phyloP scores from a whole-genome alignment of 2,113 vertebrate genomes.

The Sapajus apella region DNA sequence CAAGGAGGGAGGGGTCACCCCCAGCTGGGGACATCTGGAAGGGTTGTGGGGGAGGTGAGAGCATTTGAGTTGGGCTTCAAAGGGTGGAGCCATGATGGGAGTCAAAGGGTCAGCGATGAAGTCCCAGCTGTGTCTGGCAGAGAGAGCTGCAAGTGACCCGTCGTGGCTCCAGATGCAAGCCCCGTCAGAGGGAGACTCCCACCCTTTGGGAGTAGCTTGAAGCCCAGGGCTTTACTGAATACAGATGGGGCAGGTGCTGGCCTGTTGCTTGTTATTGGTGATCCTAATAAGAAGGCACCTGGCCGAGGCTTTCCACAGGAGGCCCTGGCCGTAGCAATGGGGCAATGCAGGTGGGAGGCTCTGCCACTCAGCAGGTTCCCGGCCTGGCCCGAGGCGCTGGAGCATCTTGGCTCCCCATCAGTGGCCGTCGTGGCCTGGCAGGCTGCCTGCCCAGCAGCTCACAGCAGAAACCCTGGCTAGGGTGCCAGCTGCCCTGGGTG shows the following conservation, averaged over 20 bases:
- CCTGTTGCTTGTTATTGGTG: fast-evolving
- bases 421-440: conserved; percentile 42
- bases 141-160: fast-evolving
- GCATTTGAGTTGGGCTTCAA: neutral
- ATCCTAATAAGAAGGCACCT: neutral
- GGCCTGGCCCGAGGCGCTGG: conserved; percentile 11
- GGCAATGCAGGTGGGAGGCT: neutral
- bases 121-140: neutral
- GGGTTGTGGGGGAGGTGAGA: too few species aligned
- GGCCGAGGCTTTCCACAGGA: neutral
- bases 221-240: neutral
- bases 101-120: too few species aligned
- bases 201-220: neutral
- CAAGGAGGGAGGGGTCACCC: neutral
- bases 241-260: fast-evolving
- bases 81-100: neutral
- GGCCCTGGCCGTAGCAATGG: neutral
- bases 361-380: conserved; percentile 35
- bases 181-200: neutral
- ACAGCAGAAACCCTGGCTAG: conserved; percentile 6
- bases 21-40: neutral
- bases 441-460: conserved; percentile 48
- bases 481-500: conserved; percentile 70
- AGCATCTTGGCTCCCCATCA: conserved; percentile 19
- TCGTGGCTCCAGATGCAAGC: fast-evolving